phyloP scores from a whole-genome alignment of 2,888 invertebrate genomes.

The Odontocerum albicorne region DNA sequence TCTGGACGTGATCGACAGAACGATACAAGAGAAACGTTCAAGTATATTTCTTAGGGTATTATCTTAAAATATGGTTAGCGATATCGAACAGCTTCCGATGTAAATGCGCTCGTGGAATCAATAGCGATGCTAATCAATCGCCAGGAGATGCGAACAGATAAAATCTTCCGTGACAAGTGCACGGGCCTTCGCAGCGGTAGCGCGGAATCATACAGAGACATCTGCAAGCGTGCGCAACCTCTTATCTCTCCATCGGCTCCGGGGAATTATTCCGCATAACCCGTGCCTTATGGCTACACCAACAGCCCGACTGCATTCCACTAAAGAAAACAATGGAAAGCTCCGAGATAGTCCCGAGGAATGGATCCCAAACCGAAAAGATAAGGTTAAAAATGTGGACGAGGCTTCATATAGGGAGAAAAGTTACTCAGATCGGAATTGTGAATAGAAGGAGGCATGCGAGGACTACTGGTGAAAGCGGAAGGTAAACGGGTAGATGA shows the following conservation, averaged over 20 bases:
- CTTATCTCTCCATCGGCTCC: conserved; percentile 24
- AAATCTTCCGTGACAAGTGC: conserved; percentile 13
- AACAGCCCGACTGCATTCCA: conserved; percentile 26
- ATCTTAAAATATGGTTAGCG: too few relatives aligned
- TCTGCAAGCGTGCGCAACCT: conserved; percentile 24
- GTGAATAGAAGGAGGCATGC: conserved; percentile 26
- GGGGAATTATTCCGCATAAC: conserved; percentile 30
- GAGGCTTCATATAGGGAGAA: conserved; percentile 27
- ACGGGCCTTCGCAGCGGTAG: conserved; percentile 15
- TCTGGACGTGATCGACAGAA: too few relatives aligned
- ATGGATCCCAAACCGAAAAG: conserved; percentile 10
- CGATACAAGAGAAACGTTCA: too few relatives aligned
- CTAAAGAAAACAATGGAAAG: conserved; percentile 23
- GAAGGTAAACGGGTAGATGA: conserved; percentile 24
- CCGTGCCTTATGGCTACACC: conserved; percentile 25
- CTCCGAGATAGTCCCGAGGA: conserved; percentile 17
- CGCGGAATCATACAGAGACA: conserved; percentile 22
- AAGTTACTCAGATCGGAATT: conserved; percentile 33
- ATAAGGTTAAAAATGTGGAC: background rate
- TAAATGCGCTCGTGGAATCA: background rate
- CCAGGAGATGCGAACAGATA: conserved; percentile 15
- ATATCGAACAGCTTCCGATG: background rate
- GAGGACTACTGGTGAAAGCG: conserved; percentile 29
- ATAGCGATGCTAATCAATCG: conserved; percentile 19
- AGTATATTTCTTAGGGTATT: too few relatives aligned